Evolutionary conservation across 2,888 invertebrate genomes (phyloP), one percentile per base, ranked within the genome.

Genomic region (Perizoma affinitatum): DNA sequence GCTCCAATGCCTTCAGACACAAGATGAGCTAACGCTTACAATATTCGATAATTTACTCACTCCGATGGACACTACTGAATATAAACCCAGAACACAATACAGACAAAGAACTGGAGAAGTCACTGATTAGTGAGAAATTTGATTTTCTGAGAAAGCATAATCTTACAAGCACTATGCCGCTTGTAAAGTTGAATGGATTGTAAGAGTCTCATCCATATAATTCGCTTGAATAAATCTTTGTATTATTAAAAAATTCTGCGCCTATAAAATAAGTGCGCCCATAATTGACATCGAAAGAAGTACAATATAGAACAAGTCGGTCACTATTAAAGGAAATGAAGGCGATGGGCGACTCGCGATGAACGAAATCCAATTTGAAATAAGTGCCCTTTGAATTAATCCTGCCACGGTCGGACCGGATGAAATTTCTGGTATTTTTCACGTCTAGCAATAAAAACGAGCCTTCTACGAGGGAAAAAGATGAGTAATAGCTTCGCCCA

Each of bases 351-450:
- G 73, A 81, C 77, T 80, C 83, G 82, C 78, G 80, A 76, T 78
- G 80, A 86, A 79, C 79, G 84, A 88, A 91, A 90, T 90, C 88
- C 90, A 90, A 92, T 92, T 91, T 88, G 89, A 89, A 90, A 90
- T 91, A 91, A 92, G 91, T 91, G 90, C 89, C 86, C 86, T 85
- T 86, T 86, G 91, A 92, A 91, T 92, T 91, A 92, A 91, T 92
- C 90, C 90, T 75, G 84, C 86, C 88, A 88, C 89, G 87, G 87
- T 76, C 84, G 85, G 83, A 85, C 86, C 83, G 88, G 87, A 84
- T 88, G 88, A 90, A 90, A 90, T 90, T 91, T 91, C 88, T 90
- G 90, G 88, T 88, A 91, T 90, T 91, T 91, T 92, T 90, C 91
- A 91, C 90, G 87, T 90, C 88, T 82, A 84, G 88, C 84, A 88